Percentiles rank a stretch among this genome's conserved stretches.
These are phyloP conservation scores for Apeira syringaria DNA, from an alignment of 2,888 invertebrate genomes.

Conservation along the genomic window DNA sequence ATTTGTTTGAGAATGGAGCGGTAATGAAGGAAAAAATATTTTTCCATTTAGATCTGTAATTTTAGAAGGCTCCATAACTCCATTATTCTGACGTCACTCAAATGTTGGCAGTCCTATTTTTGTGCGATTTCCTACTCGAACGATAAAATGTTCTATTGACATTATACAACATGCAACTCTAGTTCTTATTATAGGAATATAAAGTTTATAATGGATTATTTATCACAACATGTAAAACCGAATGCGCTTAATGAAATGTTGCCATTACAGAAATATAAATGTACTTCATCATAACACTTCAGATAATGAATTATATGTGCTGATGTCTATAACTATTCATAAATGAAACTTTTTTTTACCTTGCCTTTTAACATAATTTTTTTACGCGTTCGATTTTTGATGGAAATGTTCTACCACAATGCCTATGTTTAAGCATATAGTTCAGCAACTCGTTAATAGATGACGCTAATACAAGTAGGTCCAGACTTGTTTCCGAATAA, in stretches of 20 bases:
- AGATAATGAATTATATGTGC: too few relatives aligned
- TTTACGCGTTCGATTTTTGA: too few relatives aligned
- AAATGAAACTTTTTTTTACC: too few relatives aligned
- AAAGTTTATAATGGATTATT: too few relatives aligned
- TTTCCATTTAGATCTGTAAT: slow-evolving; percentile 64
- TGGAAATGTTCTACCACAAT: too few relatives aligned
- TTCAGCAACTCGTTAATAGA: slow-evolving; percentile 39
- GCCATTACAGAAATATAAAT: slow-evolving; percentile 41
- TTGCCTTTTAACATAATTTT: too few relatives aligned
- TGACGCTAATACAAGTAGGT: slow-evolving; percentile 32
- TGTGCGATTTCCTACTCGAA: slow-evolving; percentile 72
- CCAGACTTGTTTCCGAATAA: too few relatives aligned
- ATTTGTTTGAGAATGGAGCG: slow-evolving; percentile 56
- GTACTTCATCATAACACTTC: too few relatives aligned
- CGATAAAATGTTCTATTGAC: slow-evolving; percentile 59
- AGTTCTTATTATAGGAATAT: slow-evolving; percentile 47
- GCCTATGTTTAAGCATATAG: too few relatives aligned
- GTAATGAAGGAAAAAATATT: slow-evolving; percentile 59
- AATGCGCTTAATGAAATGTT: slow-evolving; percentile 44
- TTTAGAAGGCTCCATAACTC: slow-evolving; percentile 77
- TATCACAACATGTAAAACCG: too few relatives aligned
- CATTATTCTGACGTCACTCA: slow-evolving; percentile 77
- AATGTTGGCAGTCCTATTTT: slow-evolving; percentile 83
- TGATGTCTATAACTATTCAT: too few relatives aligned
- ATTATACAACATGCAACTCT: slow-evolving; percentile 47